Base-by-base conservation (phyloP, 2,888 invertebrate species). In the Calephelis perditalis region DNA sequence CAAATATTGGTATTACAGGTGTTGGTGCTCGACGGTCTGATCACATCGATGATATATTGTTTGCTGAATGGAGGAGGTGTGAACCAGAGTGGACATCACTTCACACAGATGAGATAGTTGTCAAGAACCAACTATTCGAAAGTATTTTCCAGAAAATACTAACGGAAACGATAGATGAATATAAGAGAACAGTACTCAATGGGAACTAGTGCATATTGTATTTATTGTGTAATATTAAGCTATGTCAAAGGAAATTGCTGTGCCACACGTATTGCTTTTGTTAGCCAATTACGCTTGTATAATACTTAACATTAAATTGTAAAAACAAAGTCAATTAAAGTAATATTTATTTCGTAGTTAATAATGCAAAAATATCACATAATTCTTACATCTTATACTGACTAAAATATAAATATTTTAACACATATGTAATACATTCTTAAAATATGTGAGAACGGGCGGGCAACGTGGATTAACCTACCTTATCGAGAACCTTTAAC, bases 81-180 rank as follows among this genome's bases (percentile, higher is more conserved):
- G 90, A 90, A 67, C 82, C 85, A 2, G 86, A 87, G 64, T 90
- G 90, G 90, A 88, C 87, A 0, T 71, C 83, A 0, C 73, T 87
- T 1, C 86, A 88, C 68, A 69, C 73, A 0, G 88, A 88, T 68
- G 90, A 90, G 59, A 82, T 77, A 15, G 60, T 70, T 9, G 84
- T 90, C 60, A 90, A 90, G 62, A 86, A 82, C 65, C 86, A 88
- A 67, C 72, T 89, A 6, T 89, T 88, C 68, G 88, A 88, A 47
- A 82, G 78, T 70, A 86, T 89, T 54, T 87, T 88, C 72, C 84
- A 87, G 66, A 82, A 78, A 69, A 77, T 89, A 46, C 80, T 90
- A 47, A 76, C 76, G 3, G 85, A 87, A 65, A 85, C 88, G 0
- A 71, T 90, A 10, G 85, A 86, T 61, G 85, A 86, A 68, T 90